These are phyloP conservation scores for Lasius fuliginosus DNA, from an alignment of 2,888 invertebrate species.

Conservation along the genomic window DNA sequence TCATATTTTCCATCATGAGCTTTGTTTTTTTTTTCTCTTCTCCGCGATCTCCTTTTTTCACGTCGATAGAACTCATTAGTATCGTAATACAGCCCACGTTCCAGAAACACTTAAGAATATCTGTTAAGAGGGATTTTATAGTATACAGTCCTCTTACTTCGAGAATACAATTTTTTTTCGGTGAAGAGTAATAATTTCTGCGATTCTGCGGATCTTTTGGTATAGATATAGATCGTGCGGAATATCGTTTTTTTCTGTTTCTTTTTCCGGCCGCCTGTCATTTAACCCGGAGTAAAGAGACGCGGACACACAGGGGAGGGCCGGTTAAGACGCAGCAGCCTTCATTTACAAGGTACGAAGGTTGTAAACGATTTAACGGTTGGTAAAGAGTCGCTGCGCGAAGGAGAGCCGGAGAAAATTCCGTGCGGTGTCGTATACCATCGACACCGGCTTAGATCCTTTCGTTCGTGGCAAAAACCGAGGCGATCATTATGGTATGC, in stretches of 20 bases:
- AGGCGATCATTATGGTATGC: slow-evolving; percentile 77
- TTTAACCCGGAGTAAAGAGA: slow-evolving; percentile 64
- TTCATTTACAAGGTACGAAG: slow-evolving; percentile 73
- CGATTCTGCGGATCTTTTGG: slow-evolving; percentile 58
- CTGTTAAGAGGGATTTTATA: too few relatives aligned
- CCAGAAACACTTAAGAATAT: too few relatives aligned
- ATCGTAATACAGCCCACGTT: neutral
- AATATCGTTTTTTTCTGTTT: slow-evolving; percentile 44
- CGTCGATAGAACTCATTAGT: neutral
- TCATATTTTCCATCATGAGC: neutral
- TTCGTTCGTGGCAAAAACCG: slow-evolving; percentile 63
- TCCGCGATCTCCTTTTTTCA: neutral
- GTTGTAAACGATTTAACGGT: slow-evolving; percentile 78
- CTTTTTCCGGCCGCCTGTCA: slow-evolving; percentile 40
- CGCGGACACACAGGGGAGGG: slow-evolving; percentile 29
- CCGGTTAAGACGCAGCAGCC: slow-evolving; percentile 56
- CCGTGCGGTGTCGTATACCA: slow-evolving; percentile 65
- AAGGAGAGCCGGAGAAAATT: slow-evolving; percentile 37
- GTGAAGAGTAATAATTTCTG: slow-evolving; percentile 39
- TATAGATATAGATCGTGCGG: slow-evolving; percentile 55
- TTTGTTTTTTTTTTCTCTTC: neutral
- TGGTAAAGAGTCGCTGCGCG: slow-evolving; percentile 70
- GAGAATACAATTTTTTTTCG: too few relatives aligned
- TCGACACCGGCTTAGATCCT: slow-evolving; percentile 63
- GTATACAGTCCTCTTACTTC: too few relatives aligned